Conservation (phyloP, 2,888 invertebrate species). For the Coecobrya sp. region DNA sequence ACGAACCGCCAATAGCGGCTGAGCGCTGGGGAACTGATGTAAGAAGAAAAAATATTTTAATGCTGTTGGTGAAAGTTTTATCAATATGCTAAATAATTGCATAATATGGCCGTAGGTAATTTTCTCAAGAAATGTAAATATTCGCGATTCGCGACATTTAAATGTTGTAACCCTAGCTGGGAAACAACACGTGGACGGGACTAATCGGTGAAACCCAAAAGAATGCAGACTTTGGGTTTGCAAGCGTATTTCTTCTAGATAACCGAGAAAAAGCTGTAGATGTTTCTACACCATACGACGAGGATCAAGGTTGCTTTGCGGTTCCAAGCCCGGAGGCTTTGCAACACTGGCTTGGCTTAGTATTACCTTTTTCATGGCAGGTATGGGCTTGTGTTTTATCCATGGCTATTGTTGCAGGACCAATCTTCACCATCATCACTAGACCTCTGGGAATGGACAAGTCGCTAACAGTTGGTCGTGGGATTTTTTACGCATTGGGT, state of each 20-base stretch:
- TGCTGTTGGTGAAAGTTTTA: too few relatives aligned
- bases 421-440: constrained; percentile 84
- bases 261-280: constrained; percentile 84
- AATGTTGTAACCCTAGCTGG: constrained; percentile 75
- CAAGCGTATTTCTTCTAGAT: constrained; percentile 84
- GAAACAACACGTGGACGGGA: constrained; percentile 85
- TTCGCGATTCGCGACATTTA: neutral
- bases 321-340: constrained; percentile 86
- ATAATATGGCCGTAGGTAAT: too few relatives aligned
- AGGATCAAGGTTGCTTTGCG: constrained; percentile 86
- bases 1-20: constrained; percentile 81
- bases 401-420: constrained; percentile 86
- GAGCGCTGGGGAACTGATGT: constrained; percentile 84
- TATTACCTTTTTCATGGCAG: constrained; percentile 86
- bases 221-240: constrained; percentile 85
- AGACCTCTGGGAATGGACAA: constrained; percentile 84
- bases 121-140: neutral
- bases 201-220: constrained; percentile 85
- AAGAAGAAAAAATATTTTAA: constrained; percentile 37
- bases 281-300: constrained; percentile 85
- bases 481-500: constrained; percentile 85
- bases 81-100: too few relatives aligned
- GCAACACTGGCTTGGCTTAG: constrained; percentile 85
- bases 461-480: constrained; percentile 83
- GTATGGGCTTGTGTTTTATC: constrained; percentile 86